Evolutionary conservation across 2,113 vertebrate genomes (phyloP).

Genomic region (Ammodramus savannarum): DNA sequence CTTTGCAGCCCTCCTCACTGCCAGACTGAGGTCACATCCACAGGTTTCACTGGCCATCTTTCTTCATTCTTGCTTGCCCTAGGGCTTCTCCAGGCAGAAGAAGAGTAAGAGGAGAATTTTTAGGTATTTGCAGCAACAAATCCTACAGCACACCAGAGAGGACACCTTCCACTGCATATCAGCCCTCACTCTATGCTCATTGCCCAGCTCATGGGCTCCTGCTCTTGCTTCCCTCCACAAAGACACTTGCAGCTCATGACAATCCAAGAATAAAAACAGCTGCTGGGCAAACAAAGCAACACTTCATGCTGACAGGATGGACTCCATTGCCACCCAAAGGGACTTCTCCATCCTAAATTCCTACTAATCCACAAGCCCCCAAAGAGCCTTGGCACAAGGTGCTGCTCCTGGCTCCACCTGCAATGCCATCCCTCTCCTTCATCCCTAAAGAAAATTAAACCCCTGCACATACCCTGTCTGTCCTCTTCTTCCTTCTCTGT

Average conservation of each 20-base stretch:
- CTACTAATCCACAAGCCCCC: not conserved
- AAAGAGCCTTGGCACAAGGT: fast-evolving
- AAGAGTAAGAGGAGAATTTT: not conserved
- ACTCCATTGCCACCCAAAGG: not conserved
- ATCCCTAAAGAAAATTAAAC: not conserved
- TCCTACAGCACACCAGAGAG: not conserved
- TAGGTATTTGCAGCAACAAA: not conserved
- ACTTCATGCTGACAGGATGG: not conserved
- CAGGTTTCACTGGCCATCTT: not conserved
- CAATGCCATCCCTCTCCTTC: not conserved
- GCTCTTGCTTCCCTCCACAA: not conserved
- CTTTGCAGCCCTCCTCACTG: not conserved
- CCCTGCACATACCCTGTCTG: not conserved
- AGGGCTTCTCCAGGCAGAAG: not conserved
- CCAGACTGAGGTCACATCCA: not conserved
- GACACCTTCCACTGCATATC: not conserved
- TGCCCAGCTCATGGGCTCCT: not conserved
- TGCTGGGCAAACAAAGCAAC: not conserved
- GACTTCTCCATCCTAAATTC: not conserved
- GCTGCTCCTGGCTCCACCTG: not conserved
- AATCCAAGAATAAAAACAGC: not conserved
- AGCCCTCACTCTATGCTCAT: not conserved
- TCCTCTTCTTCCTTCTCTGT: not conserved
- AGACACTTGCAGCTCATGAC: not conserved
- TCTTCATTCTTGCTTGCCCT: not conserved